phyloP scores from a whole-genome alignment of 92 coral and sea anemone genomes.

The Siderastrea radians region DNA sequence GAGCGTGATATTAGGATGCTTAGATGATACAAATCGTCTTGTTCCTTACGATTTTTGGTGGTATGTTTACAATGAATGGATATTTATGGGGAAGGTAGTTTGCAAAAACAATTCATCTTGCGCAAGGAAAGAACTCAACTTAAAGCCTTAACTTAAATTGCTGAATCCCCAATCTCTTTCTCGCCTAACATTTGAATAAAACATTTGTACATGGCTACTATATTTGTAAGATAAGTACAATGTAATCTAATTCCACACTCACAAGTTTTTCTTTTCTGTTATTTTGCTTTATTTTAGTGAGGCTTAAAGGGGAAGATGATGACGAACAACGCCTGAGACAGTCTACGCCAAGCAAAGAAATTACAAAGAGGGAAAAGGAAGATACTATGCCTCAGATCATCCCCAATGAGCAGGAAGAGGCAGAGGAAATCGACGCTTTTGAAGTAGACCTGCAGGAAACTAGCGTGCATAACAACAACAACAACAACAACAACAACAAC shows the following conservation, averaged over 20 bases:
- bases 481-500: slow-evolving; percentile 13
- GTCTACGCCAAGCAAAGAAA: slow-evolving; percentile 8
- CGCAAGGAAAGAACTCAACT: too few species aligned
- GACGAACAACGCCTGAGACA: slow-evolving; percentile 18
- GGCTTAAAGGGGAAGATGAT: slow-evolving; percentile 19
- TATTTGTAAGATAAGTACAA: too few species aligned
- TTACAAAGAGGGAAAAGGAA: slow-evolving; percentile 19
- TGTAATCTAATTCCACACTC: background rate
- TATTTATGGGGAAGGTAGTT: too few species aligned
- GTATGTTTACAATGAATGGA: too few species aligned
- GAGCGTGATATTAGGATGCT: too few species aligned
- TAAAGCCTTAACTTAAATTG: too few species aligned
- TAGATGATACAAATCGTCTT: too few species aligned
- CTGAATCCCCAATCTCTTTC: too few species aligned
- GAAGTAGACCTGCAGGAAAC: slow-evolving; percentile 20
- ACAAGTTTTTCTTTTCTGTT: background rate
- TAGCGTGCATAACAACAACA: background rate
- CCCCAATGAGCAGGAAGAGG: slow-evolving; percentile 37
- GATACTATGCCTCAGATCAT: background rate
- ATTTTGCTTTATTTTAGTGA: slow-evolving; percentile 4
- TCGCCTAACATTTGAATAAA: too few species aligned
- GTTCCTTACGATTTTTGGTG: too few species aligned
- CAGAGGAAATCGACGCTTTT: slow-evolving; percentile 16
- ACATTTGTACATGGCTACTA: too few species aligned
- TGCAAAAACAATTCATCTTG: too few species aligned